Evolutionary conservation across 2,797 vertebrate species (phyloP).

Genomic region (Cichlasoma orientale): DNA sequence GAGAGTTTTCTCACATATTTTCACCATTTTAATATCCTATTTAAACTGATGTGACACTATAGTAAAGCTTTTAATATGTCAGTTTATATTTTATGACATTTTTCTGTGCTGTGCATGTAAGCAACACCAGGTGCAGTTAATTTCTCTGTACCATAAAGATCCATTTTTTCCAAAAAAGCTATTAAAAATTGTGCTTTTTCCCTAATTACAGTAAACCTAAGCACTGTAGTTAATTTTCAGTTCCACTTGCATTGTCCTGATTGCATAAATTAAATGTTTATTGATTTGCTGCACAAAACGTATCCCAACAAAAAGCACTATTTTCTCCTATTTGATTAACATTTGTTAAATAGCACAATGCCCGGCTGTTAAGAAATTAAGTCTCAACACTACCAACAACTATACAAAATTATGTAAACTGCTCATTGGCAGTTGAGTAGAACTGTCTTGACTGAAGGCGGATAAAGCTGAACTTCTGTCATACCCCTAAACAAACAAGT

Average conservation of each 20-base stretch:
- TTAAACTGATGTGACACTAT: background rate
- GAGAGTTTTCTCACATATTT: too few species aligned
- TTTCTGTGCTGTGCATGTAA: rapidly evolving
- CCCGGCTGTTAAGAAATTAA: background rate
- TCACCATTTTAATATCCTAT: background rate
- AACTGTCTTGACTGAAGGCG: background rate
- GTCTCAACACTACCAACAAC: background rate
- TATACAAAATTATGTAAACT: background rate
- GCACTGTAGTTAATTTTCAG: background rate
- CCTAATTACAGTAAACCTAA: background rate
- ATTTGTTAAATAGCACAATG: background rate
- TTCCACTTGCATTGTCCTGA: background rate
- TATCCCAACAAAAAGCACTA: background rate
- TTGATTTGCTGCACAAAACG: conserved; percentile 11
- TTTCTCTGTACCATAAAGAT: background rate
- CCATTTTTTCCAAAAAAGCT: background rate
- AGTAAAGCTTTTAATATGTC: background rate
- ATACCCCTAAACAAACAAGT: too few species aligned
- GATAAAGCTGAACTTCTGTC: too few species aligned
- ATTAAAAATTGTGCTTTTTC: background rate
- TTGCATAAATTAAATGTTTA: background rate
- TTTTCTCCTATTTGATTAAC: background rate
- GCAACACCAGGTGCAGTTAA: background rate
- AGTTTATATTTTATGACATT: background rate
- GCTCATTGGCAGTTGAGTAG: too few species aligned